These are phyloP conservation scores for Malachius bipustulatus DNA, from an alignment of 2,888 invertebrate genomes.

Conservation along the genomic window DNA sequence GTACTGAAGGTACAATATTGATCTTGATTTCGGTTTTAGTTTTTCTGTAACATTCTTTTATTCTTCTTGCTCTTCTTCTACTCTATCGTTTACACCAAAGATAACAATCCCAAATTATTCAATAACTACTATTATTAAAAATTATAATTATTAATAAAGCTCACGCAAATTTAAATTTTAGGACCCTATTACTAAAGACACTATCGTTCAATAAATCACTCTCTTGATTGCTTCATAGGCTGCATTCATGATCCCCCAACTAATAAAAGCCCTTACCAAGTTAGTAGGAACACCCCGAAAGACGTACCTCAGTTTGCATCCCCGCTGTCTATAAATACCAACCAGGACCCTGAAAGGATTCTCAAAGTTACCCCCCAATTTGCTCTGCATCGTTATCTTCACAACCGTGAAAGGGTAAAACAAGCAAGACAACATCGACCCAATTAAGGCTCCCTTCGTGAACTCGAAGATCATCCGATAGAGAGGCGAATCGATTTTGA, in stretches of 20 bases:
- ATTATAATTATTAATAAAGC: too few species aligned
- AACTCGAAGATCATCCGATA: slow-evolving; percentile 35
- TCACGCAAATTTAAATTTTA: too few species aligned
- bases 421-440: slow-evolving; percentile 77
- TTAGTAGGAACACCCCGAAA: slow-evolving; percentile 85
- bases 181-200: slow-evolving; percentile 1
- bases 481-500: not conserved
- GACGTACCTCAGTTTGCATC: slow-evolving; percentile 58
- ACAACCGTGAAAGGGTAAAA: slow-evolving; percentile 91
- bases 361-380: slow-evolving; percentile 62
- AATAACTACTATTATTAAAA: too few species aligned
- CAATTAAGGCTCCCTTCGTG: slow-evolving; percentile 76
- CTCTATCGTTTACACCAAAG: too few species aligned
- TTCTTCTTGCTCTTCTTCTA: too few species aligned
- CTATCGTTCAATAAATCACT: not conserved
- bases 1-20: too few species aligned
- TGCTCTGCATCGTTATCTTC: slow-evolving; percentile 83
- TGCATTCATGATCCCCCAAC: slow-evolving; percentile 92
- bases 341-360: slow-evolving; percentile 46
- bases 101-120: too few species aligned
- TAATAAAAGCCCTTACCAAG: slow-evolving; percentile 78
- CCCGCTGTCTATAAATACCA: slow-evolving; percentile 62
- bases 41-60: too few species aligned
- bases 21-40: too few species aligned
- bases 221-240: slow-evolving; percentile 61